Base-by-base conservation (phyloP, 2,888 invertebrate species). In the Ornithoptera alexandrae region DNA sequence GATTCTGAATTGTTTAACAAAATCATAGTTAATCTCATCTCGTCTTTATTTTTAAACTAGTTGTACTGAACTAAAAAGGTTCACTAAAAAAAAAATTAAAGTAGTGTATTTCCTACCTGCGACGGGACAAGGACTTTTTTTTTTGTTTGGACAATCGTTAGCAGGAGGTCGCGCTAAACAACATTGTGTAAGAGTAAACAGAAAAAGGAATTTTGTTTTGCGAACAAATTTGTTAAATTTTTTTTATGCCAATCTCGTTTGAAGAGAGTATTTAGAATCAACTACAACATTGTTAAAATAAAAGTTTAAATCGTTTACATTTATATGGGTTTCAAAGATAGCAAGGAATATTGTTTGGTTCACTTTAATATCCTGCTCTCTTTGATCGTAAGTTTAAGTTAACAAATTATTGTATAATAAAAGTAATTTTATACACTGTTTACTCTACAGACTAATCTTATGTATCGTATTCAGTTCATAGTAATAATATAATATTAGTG, bases 61-160 rank as follows among this genome's bases (percentile, higher is more conserved):
- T 15, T 50, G 61, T 62, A 53, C 58, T 65, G 62, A 24, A 57
- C 65, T 39, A 65, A 62, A 66, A 70, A 59, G 58, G 66, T 62
- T n/a, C 53, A 20, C 20, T 56, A 57, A 57, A 58, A 12, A 58
- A 12, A 39, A 60, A 61, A 60, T 30, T 57, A n/a, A 36, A 68
- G 68, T 30, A 57, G 57, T 50, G 18, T 53, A 62, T 65, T 67
- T 66, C 66, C 15, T 70, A 70, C 70, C 70, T 70, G 70, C 59
- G 17, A 18, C n/a, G 22, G 39, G 62, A 36, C 65, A 62, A 65
- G 65, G 63, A 59, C 20, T 50, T 22, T 22, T 22, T 22, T 22
- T 22, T 22, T 62, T 70, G 66, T 70, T 66, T 66, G 66, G 53
- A 42, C n/a, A 59, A 56, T 59, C 50, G 62, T 70, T 70, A 67